Evolutionary conservation across 2,797 vertebrate genomes (phyloP).

Genomic region (Stomatorhinus walkeri): DNA sequence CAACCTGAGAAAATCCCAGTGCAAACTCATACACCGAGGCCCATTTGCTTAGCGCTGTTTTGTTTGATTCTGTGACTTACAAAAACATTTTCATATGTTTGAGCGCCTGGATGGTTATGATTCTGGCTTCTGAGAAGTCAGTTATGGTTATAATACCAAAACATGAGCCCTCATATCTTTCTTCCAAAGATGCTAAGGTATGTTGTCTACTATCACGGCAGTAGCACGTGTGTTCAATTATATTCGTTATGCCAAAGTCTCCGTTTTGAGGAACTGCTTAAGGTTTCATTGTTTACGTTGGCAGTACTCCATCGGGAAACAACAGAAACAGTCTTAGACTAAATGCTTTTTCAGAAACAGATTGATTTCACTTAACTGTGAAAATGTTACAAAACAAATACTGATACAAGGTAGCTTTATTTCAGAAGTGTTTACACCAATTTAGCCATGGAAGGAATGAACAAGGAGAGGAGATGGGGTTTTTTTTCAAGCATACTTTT

Average conservation of each 20-base stretch:
- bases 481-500: neutral
- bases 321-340: neutral
- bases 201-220: neutral
- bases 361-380: neutral
- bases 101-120: neutral
- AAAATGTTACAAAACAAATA: neutral
- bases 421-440: constrained; percentile 20
- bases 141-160: neutral
- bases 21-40: neutral
- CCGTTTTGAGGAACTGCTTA: neutral
- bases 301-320: neutral
- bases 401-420: constrained; percentile 17
- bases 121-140: neutral
- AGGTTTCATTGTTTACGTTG: neutral
- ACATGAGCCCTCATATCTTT: neutral
- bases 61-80: neutral
- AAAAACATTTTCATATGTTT: neutral
- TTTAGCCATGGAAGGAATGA: constrained; percentile 7
- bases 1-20: neutral
- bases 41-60: neutral
- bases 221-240: neutral
- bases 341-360: neutral
- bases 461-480: neutral
- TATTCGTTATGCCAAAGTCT: neutral
- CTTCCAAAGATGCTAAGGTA: neutral